Evolutionary conservation across 2,113 vertebrate genomes (phyloP).

Genomic region (Hucho hucho): DNA sequence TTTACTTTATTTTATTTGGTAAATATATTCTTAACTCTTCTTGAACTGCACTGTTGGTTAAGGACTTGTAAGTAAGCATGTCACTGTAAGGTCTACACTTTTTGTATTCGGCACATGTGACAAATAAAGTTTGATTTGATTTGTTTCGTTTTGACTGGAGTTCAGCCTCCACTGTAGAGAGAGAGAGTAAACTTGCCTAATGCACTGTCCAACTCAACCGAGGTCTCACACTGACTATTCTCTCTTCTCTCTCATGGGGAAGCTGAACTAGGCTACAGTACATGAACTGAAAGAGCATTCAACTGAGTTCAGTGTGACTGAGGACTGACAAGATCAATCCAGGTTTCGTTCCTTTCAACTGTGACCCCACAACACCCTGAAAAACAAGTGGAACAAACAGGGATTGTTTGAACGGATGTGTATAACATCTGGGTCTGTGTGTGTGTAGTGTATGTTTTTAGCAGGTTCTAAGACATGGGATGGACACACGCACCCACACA

Average conservation of each 20-base stretch:
- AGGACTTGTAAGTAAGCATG: too few relatives aligned
- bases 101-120: too few relatives aligned
- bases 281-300: not conserved
- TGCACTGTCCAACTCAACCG: not conserved
- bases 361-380: conserved; percentile 27
- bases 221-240: not conserved
- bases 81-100: too few relatives aligned
- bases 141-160: not conserved
- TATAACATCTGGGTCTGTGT: too few relatives aligned
- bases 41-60: too few relatives aligned
- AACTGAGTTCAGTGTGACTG: conserved; percentile 20
- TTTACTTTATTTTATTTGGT: too few relatives aligned
- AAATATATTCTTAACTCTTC: too few relatives aligned
- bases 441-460: conserved; percentile 1
- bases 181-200: not conserved
- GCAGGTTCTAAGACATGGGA: conserved; percentile 29
- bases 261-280: conserved; percentile 8
- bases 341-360: conserved; percentile 23
- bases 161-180: conserved; percentile 9
- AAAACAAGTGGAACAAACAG: conserved; percentile 35
- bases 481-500: too few relatives aligned
- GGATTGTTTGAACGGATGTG: conserved; percentile 7
- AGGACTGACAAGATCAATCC: conserved; percentile 20
- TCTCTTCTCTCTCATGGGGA: not conserved
- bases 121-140: too few relatives aligned